A percentile compares a stretch with the other conserved stretches of the same genome.
Conservation (phyloP, 2,113 vertebrate genomes). For the Triplophysa dalaica region DNA sequence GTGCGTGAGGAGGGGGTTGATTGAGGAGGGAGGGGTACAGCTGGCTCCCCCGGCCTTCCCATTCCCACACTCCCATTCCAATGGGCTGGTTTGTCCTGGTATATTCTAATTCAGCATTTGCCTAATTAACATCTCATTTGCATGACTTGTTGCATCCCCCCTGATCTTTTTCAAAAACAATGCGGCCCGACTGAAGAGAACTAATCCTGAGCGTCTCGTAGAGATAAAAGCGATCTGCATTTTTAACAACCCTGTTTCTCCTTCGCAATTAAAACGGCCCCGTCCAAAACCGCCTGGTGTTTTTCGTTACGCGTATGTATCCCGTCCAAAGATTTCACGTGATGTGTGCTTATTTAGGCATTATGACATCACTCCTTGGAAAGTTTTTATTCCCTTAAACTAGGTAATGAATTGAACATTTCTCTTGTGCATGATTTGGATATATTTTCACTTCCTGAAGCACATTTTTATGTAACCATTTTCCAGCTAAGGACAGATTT, state of each 20-base stretch:
- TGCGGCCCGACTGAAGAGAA: slow-evolving; percentile 84
- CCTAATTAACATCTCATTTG: slow-evolving; percentile 98
- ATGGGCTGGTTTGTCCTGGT: slow-evolving; percentile 88
- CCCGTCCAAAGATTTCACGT: not conserved
- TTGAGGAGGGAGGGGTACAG: slow-evolving; percentile 76
- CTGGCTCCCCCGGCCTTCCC: slow-evolving; percentile 84
- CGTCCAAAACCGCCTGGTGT: slow-evolving; percentile 21
- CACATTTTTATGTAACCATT: too few species aligned
- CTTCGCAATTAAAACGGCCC: slow-evolving; percentile 60
- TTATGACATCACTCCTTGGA: not conserved
- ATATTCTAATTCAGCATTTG: slow-evolving; percentile 88
- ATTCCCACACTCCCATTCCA: slow-evolving; percentile 96
- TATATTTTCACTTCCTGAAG: not conserved
- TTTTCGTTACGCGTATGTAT: slow-evolving; percentile 13
- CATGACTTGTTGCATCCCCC: slow-evolving; percentile 90
- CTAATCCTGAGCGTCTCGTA: slow-evolving; percentile 79
- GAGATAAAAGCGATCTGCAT: slow-evolving; percentile 69
- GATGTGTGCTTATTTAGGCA: not conserved
- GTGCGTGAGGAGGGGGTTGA: slow-evolving; percentile 25
- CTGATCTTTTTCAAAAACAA: slow-evolving; percentile 79
- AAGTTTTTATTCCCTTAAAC: not conserved
- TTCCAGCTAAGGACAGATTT: too few species aligned
- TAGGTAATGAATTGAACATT: not conserved
- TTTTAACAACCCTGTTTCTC: slow-evolving; percentile 61
- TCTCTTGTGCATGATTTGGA: not conserved